Conservation (phyloP, 2,888 invertebrate species). For the Lottia gigantea region DNA sequence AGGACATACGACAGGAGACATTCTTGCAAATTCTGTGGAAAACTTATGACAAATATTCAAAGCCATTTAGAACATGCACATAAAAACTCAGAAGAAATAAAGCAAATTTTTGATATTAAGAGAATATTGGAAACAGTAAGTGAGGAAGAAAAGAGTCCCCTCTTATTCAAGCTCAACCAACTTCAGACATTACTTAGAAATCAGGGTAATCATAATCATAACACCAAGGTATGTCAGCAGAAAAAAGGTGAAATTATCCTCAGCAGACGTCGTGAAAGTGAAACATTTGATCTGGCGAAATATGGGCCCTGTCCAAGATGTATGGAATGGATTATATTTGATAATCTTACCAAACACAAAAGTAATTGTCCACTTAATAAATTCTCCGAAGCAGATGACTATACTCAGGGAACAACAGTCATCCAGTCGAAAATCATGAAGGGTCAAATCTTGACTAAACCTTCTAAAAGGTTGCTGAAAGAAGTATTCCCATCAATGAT, state of each 20-base stretch:
- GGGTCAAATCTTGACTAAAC: background rate
- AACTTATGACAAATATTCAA: too few relatives aligned
- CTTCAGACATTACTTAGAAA: background rate
- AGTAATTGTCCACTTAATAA: background rate
- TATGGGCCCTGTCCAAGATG: slow-evolving; percentile 1
- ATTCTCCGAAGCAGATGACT: background rate
- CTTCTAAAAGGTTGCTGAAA: background rate
- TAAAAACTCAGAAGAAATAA: background rate
- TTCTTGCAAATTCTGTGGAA: too few relatives aligned
- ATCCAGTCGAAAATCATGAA: background rate
- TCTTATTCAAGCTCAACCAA: too few relatives aligned
- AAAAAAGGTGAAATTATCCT: background rate
- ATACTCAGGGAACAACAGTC: background rate
- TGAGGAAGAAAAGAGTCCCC: background rate
- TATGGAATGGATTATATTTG: background rate
- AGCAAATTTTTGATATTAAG: background rate
- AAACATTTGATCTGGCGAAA: background rate
- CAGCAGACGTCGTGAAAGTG: background rate
- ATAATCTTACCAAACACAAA: background rate
- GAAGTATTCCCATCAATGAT: background rate
- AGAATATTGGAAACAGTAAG: background rate
- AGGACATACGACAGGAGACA: too few relatives aligned
- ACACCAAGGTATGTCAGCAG: background rate
- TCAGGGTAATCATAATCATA: background rate
- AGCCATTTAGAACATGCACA: background rate